Base-by-base conservation (phyloP, 2,888 invertebrate species). In the Parnassius mnemosyne region DNA sequence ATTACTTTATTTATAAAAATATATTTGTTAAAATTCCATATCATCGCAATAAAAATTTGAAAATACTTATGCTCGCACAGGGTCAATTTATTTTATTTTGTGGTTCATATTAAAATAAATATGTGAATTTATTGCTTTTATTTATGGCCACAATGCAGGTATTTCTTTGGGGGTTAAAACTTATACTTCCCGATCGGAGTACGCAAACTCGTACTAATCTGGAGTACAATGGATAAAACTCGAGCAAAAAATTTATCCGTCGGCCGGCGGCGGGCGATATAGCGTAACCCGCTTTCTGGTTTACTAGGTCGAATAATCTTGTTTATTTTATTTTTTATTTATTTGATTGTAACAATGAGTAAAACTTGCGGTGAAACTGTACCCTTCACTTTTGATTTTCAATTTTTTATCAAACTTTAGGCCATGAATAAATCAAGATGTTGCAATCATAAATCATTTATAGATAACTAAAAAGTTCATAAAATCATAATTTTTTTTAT, bases 281-380 rank as follows among this genome's bases (percentile, higher is more conserved):
- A 72, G 74, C 73, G 76, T 74, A 73, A 71, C 69, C 71, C 73
- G 74, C 75, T 83, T 83, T 83, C 85, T 83, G 80, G 81, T 81
- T 87, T 81, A 87, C 83, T 89, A 76, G 89, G 85, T 85, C 87
- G 81, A 80, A 80, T 83, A 80, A 83, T 81, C 68, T 74, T 73
- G 70, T 79, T 81, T 81, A 79, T 79, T 79, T 75, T 72, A 71
- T 81, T 81, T 78, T 82, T 79, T 78, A 72, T 74, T 79, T 67
- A 70, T 73, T 71, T 61, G 68, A 70, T 73, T 68, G 65, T 75
- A 71, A 74, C 71, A 75, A 70, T 69, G 65, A 80, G 80, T 79
- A 80, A 82, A 83, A 86, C 84, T 81, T 69, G 65, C 66, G 80
- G 83, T 81, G 81, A 85, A 87, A 85, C 74, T 75, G 65, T 69